Evolutionary conservation across 2,888 invertebrate species (phyloP).

Genomic region (Chymomyza fuscimana): DNA sequence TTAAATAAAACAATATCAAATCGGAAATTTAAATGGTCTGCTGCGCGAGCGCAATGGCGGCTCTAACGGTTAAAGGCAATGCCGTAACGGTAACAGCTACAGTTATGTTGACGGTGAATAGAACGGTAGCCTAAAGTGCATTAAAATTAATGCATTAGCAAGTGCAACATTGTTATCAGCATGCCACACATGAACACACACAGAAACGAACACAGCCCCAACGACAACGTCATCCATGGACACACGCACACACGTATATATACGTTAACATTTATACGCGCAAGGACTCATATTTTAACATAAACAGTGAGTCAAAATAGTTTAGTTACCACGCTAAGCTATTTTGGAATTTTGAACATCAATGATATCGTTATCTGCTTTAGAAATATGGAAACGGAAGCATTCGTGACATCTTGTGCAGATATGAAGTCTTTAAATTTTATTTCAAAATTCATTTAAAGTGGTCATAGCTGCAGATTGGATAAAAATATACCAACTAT

Average conservation of each 20-base stretch:
- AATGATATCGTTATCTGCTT: too few relatives aligned
- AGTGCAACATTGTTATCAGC: constrained; percentile 73
- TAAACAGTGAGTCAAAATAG: not conserved
- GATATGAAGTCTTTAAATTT: too few relatives aligned
- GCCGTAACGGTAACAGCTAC: not conserved
- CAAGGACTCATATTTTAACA: not conserved
- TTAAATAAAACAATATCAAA: not conserved
- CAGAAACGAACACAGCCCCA: constrained; percentile 13
- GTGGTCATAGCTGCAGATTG: too few relatives aligned
- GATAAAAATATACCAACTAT: too few relatives aligned
- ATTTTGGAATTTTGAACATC: too few relatives aligned
- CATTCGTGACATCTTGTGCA: too few relatives aligned
- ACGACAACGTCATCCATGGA: not conserved
- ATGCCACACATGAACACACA: constrained; percentile 71
- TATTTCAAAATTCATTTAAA: too few relatives aligned
- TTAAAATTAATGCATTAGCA: constrained; percentile 72
- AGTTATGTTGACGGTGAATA: not conserved
- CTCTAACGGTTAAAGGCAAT: not conserved
- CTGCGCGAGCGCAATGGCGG: constrained; percentile 15
- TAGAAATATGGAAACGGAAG: too few relatives aligned
- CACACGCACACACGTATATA: constrained; percentile 53
- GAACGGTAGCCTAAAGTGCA: constrained; percentile 58
- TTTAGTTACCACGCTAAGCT: too few relatives aligned
- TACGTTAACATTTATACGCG: constrained; percentile 23
- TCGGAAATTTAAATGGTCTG: constrained; percentile 42